Evolutionary conservation across 2,113 vertebrate species (phyloP).

Genomic region (Donacobius atricapilla): DNA sequence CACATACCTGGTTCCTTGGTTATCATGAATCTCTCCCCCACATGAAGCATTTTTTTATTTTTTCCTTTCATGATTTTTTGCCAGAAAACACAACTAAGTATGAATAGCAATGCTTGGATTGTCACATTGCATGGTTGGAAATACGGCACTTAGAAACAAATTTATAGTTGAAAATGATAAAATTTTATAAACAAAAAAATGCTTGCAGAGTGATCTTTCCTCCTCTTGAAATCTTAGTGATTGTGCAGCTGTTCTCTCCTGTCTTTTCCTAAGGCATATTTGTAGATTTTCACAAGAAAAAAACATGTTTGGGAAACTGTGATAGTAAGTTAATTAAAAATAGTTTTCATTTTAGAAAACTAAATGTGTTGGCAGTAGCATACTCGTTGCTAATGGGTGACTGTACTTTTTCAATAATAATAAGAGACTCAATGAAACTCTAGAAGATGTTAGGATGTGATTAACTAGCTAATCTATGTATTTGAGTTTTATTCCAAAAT

Average conservation of each 20-base stretch:
- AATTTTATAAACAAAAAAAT: not conserved
- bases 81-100: not conserved
- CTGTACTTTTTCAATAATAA: constrained; percentile 32
- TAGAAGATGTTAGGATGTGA: not conserved
- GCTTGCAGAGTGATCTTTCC: constrained; percentile 2
- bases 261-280: constrained; percentile 18
- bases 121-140: not conserved
- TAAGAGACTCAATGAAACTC: not conserved
- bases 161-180: not conserved
- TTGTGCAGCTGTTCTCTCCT: constrained; percentile 5
- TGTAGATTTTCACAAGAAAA: not conserved
- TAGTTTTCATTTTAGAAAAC: constrained; percentile 33
- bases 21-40: not conserved
- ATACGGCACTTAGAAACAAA: not conserved
- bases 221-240: not conserved
- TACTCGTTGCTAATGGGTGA: not conserved
- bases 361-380: not conserved
- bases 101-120: not conserved
- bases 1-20: not conserved
- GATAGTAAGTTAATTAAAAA: constrained; percentile 45
- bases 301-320: not conserved
- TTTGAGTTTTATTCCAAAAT: constrained; percentile 57
- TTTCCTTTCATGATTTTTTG: not conserved
- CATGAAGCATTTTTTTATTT: rapidly evolving
- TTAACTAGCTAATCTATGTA: constrained; percentile 43